Conservation (phyloP, 2,113 vertebrate species). For the Phasianus colchicus region DNA sequence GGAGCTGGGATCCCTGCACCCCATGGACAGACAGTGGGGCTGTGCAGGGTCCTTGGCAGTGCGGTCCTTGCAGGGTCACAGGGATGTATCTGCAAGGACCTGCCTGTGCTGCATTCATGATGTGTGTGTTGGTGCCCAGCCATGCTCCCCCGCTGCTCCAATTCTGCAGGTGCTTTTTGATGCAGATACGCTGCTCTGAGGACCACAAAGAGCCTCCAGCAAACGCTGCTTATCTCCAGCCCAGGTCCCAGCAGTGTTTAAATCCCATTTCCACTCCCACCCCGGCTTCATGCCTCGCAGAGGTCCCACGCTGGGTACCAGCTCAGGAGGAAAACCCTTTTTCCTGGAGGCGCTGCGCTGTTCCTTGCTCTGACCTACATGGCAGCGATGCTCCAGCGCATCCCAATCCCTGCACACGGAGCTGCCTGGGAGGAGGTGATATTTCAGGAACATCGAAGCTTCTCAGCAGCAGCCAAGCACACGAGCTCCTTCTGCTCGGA, state of each 20-base stretch:
- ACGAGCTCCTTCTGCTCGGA: neutral
- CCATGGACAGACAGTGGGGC: rapidly evolving
- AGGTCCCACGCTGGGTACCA: neutral
- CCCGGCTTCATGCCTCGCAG: neutral
- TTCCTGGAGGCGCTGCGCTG: conserved; percentile 57
- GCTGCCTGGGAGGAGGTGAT: conserved; percentile 58
- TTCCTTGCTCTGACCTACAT: conserved; percentile 64
- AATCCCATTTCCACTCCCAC: neutral
- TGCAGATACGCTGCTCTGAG: neutral
- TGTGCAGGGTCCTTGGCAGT: rapidly evolving
- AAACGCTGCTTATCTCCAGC: neutral
- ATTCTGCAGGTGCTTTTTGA: neutral
- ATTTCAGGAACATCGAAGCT: conserved; percentile 58
- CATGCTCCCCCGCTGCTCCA: neutral
- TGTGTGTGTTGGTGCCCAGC: rapidly evolving
- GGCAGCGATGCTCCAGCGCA: conserved; percentile 45
- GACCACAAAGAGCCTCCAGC: neutral
- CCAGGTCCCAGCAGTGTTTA: neutral
- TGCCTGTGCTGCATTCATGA: neutral
- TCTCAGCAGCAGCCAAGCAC: conserved; percentile 48
- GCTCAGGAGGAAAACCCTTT: conserved; percentile 56
- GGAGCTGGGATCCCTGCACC: neutral
- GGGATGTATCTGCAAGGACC: neutral
- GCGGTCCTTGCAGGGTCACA: rapidly evolving
- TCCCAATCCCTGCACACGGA: conserved; percentile 12